These are phyloP conservation scores for Drosophila miranda DNA, from an alignment of 1,140 invertebrate genomes.

Conservation along the genomic window DNA sequence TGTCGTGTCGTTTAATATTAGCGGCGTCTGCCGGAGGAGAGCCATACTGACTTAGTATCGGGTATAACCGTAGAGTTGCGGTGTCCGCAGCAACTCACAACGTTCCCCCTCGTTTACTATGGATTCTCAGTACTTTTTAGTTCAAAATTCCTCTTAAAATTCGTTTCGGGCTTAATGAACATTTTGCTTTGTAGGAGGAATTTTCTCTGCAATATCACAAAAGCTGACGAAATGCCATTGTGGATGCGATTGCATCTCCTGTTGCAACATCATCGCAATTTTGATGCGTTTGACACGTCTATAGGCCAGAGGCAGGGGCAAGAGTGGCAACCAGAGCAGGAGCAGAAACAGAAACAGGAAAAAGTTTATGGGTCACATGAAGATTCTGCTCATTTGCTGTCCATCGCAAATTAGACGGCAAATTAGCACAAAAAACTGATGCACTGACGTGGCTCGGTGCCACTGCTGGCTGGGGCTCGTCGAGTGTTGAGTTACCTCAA, in stretches of 20 bases:
- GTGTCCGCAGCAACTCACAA: too few species aligned
- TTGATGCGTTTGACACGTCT: slow-evolving; percentile 63
- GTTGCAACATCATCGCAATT: slow-evolving; percentile 57
- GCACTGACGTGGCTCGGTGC: slow-evolving; percentile 10
- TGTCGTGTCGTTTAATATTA: too few species aligned
- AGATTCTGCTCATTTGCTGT: slow-evolving; percentile 69
- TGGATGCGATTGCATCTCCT: slow-evolving; percentile 16
- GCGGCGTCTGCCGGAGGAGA: too few species aligned
- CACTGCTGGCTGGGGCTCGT: slow-evolving; percentile 2
- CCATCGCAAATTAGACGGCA: slow-evolving; percentile 72
- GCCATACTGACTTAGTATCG: too few species aligned
- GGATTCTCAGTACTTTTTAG: too few species aligned
- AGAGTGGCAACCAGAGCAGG: slow-evolving; percentile 43
- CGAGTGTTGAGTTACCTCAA: slow-evolving; percentile 54
- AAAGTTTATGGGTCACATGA: slow-evolving; percentile 11
- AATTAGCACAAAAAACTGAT: slow-evolving; percentile 75
- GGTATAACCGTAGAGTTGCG: too few species aligned
- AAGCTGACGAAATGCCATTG: slow-evolving; percentile 59
- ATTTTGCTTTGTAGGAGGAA: not conserved
- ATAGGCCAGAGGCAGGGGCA: slow-evolving; percentile 20
- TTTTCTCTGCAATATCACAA: slow-evolving; percentile 36
- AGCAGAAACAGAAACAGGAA: too few species aligned
- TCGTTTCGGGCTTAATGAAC: too few species aligned
- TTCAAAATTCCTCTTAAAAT: too few species aligned
- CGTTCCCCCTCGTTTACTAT: too few species aligned